Percentiles rank a stretch among this genome's conserved stretches.
These are phyloP conservation scores for Lepetodrilus schrolli DNA, from an alignment of 2,888 invertebrate genomes.

Conservation along the genomic window DNA sequence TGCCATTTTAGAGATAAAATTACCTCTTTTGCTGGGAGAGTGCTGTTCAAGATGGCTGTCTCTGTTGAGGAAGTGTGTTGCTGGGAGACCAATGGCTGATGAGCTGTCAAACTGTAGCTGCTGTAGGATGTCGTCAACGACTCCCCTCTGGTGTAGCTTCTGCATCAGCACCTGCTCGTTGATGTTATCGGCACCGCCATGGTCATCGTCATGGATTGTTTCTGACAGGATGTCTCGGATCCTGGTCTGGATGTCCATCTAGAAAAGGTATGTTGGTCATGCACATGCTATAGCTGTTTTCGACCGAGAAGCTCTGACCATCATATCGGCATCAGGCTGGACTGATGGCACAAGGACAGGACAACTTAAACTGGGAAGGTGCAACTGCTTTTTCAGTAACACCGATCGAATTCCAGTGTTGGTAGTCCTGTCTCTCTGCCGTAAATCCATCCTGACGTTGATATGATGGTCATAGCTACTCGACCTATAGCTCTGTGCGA, in stretches of 20 bases:
- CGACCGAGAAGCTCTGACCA: too few species aligned
- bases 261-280: slow-evolving; percentile 7
- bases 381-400: too few species aligned
- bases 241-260: slow-evolving; percentile 69
- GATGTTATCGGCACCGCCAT: slow-evolving; percentile 49
- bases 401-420: too few species aligned
- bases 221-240: slow-evolving; percentile 68
- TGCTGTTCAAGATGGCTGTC: slow-evolving; percentile 57
- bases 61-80: slow-evolving; percentile 65
- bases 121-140: slow-evolving; percentile 69
- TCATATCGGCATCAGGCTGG: too few species aligned
- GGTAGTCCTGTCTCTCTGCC: too few species aligned
- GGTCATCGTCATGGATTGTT: slow-evolving; percentile 62
- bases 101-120: slow-evolving; percentile 65
- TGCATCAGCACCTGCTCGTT: slow-evolving; percentile 74
- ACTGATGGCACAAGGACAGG: too few species aligned
- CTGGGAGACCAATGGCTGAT: slow-evolving; percentile 49
- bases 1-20: neutral
- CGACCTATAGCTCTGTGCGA: too few species aligned
- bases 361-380: too few species aligned
- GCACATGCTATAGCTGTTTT: neutral
- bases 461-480: too few species aligned
- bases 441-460: too few species aligned
- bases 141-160: slow-evolving; percentile 70
- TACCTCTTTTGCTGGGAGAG: slow-evolving; percentile 59